phyloP scores from a whole-genome alignment of 53 echinoderm and acorn worm species.

The Apostichopus leukothele region DNA sequence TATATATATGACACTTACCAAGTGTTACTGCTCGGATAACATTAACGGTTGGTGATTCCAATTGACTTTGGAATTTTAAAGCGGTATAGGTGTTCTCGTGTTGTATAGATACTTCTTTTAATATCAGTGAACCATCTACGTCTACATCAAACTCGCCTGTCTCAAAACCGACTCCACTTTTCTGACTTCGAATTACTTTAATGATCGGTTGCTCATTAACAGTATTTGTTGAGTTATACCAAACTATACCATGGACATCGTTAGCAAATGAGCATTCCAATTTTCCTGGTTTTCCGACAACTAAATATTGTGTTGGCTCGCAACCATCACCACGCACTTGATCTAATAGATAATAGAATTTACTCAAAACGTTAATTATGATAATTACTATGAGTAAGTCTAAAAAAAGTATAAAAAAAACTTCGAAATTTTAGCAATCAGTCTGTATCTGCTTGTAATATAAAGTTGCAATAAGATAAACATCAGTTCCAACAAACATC shows the following conservation, averaged over 20 bases:
- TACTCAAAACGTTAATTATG: no score
- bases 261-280: background rate
- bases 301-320: background rate
- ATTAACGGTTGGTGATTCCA: background rate
- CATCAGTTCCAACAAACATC: no score
- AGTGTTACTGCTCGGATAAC: background rate
- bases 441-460: no score
- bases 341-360: background rate
- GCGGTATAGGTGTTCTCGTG: background rate
- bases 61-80: background rate
- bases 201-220: background rate
- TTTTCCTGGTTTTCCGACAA: background rate
- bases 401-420: no score
- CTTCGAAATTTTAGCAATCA: no score
- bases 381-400: no score
- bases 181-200: background rate
- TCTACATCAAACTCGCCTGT: background rate
- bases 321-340: background rate
- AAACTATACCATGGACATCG: background rate
- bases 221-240: background rate
- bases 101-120: background rate
- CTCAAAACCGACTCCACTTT: background rate
- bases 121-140: background rate
- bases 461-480: no score
- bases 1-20: background rate